Percentiles rank a stretch among this genome's conserved stretches.
Conservation (phyloP, 2,797 vertebrate genomes). For the Coluber constrictor region DNA sequence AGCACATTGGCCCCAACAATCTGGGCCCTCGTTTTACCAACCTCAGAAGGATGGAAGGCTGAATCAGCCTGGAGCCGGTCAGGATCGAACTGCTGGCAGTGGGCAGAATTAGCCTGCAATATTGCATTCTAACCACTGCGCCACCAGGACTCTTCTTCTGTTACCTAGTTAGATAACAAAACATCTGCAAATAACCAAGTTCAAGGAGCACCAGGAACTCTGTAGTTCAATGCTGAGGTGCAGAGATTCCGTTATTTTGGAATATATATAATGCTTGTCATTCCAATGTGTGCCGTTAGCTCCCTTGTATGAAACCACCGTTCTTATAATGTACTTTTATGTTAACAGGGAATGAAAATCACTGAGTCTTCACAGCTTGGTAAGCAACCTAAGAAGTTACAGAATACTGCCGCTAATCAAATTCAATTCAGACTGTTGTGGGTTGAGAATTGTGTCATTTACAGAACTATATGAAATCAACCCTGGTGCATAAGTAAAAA, state of each 20-base stretch:
- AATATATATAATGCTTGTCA: background rate
- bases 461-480: background rate
- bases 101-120: background rate
- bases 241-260: background rate
- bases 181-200: background rate
- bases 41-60: too few species aligned
- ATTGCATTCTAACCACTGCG: background rate
- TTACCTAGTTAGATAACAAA: background rate
- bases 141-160: background rate
- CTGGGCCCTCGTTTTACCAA: too few species aligned
- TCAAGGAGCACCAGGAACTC: background rate
- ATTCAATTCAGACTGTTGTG: background rate
- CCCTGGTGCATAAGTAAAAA: background rate
- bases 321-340: conserved; percentile 32
- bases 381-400: conserved; percentile 57
- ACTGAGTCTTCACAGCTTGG: conserved; percentile 65
- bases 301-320: background rate
- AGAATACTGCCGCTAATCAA: background rate
- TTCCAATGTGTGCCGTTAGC: too few species aligned
- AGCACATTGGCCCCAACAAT: too few species aligned
- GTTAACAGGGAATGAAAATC: conserved; percentile 65
- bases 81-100: background rate
- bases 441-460: background rate
- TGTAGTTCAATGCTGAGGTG: background rate
- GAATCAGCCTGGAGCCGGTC: background rate